These are phyloP conservation scores for Synodontis membranacea DNA, from an alignment of 2,113 vertebrate species.

Conservation along the genomic window DNA sequence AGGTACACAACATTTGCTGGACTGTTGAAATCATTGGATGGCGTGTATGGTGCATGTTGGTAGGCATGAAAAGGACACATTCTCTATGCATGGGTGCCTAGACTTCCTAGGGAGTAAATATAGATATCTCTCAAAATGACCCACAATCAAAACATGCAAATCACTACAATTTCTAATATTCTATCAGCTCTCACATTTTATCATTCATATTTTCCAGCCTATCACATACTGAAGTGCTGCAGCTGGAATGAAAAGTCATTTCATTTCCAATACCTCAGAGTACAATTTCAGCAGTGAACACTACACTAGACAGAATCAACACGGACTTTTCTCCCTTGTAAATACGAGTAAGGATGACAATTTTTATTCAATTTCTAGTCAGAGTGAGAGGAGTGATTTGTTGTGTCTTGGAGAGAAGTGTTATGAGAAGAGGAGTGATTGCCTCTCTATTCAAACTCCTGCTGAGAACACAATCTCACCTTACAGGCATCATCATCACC, in stretches of 20 bases:
- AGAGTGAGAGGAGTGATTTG: constrained; percentile 71
- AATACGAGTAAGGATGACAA: constrained; percentile 66
- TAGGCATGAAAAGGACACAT: constrained; percentile 40
- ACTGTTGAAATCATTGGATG: constrained; percentile 31
- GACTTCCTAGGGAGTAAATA: constrained; percentile 47
- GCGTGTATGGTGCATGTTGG: neutral
- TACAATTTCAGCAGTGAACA: constrained; percentile 48
- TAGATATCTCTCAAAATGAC: constrained; percentile 54
- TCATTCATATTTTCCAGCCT: constrained; percentile 55
- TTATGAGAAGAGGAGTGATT: constrained; percentile 44
- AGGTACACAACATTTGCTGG: neutral
- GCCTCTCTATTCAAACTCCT: constrained; percentile 71
- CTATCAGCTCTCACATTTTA: constrained; percentile 61
- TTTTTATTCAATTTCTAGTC: constrained; percentile 78
- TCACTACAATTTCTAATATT: constrained; percentile 70
- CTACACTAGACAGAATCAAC: constrained; percentile 45
- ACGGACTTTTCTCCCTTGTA: constrained; percentile 46
- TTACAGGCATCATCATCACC: constrained; percentile 66
- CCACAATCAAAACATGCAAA: constrained; percentile 67
- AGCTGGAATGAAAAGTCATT: constrained; percentile 50
- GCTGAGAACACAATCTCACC: constrained; percentile 73
- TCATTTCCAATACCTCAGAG: constrained; percentile 52
- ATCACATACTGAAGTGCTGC: constrained; percentile 51
- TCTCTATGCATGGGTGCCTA: constrained; percentile 51
- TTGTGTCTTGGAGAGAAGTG: constrained; percentile 57